These are phyloP conservation scores for Lucifuga dentata DNA, from an alignment of 2,113 vertebrate genomes.

Conservation along the genomic window DNA sequence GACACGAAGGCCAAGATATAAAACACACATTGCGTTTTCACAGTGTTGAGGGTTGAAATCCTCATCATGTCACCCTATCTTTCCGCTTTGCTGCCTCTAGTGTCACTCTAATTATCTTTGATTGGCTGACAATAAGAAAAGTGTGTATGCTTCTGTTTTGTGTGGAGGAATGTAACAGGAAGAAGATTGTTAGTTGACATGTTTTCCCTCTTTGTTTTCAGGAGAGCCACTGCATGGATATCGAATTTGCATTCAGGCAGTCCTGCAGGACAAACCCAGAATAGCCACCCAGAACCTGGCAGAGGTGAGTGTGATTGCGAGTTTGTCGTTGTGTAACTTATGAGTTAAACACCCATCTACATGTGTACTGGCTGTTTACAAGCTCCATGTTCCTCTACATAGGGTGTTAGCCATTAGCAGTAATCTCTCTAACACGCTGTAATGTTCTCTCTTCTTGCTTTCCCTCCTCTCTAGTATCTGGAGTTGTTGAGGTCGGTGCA, in stretches of 20 bases:
- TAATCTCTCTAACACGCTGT: neutral
- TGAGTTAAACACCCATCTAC: too few species aligned
- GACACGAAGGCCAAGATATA: too few species aligned
- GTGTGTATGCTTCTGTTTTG: too few species aligned
- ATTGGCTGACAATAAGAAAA: too few species aligned
- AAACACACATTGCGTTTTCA: too few species aligned
- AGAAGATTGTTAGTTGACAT: too few species aligned
- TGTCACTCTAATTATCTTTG: neutral
- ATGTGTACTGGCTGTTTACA: neutral
- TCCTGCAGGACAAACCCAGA: constrained; percentile 90
- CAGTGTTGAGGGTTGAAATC: neutral
- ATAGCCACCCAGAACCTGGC: constrained; percentile 87
- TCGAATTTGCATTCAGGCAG: constrained; percentile 94
- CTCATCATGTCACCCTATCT: too few species aligned
- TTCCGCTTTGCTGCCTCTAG: neutral
- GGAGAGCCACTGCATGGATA: constrained; percentile 94
- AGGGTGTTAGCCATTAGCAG: constrained; percentile 5
- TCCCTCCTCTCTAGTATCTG: constrained; percentile 84
- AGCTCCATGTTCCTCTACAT: too few species aligned
- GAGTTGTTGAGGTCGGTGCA: constrained; percentile 92
- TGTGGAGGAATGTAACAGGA: too few species aligned
- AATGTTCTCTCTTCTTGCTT: neutral
- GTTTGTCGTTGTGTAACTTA: constrained; percentile 15
- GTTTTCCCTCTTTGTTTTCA: constrained; percentile 53
- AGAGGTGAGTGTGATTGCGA: constrained; percentile 83